Evolutionary conservation across 2,888 invertebrate species (phyloP).

Genomic region (Beris morrisii): DNA sequence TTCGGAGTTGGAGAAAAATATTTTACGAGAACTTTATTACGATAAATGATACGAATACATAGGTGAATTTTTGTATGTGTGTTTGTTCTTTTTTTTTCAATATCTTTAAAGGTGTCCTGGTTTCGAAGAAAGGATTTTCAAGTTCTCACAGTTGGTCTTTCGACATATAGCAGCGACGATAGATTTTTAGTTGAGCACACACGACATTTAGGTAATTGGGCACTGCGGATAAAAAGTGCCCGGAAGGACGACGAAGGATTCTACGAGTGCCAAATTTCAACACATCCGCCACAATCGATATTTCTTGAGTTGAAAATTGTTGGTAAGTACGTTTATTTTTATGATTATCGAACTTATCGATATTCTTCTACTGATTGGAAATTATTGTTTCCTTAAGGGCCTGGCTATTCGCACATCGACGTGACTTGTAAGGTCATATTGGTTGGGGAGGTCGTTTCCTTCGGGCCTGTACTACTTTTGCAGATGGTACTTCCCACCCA

Average conservation of each 20-base stretch:
- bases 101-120: constrained; percentile 58
- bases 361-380: no score
- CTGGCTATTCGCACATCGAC: no score
- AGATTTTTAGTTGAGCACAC: constrained; percentile 61
- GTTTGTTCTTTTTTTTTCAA: constrained; percentile 12
- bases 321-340: constrained; percentile 52
- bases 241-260: constrained; percentile 44
- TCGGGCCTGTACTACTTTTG: no score
- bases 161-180: constrained; percentile 62
- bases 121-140: constrained; percentile 63
- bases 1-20: no score
- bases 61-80: no score
- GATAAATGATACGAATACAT: no score
- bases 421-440: no score
- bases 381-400: no score
- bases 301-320: constrained; percentile 61
- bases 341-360: no score
- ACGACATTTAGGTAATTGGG: constrained; percentile 58
- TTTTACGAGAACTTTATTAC: no score
- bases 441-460: no score
- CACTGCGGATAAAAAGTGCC: constrained; percentile 45
- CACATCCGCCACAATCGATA: constrained; percentile 62
- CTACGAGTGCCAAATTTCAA: constrained; percentile 63
- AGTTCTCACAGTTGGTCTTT: constrained; percentile 60
- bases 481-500: no score